Base-by-base conservation (phyloP, 2,888 invertebrate species). In the Drymonia ruficornis region DNA sequence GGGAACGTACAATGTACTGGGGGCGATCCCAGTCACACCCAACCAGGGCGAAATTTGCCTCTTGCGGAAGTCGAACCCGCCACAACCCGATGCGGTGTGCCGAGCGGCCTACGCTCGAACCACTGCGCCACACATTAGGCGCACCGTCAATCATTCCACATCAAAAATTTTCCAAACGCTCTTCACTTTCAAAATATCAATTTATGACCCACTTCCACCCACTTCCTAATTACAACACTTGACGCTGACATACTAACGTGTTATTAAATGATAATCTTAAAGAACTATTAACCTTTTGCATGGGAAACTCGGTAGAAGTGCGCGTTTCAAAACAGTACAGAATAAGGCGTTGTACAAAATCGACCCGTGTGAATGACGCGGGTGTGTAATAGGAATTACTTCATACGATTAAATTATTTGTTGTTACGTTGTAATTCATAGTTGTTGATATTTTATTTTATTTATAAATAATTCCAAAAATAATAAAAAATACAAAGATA, bases 221-320 rank as follows among this genome's bases (percentile, higher is more conserved):
- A 53, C 65, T 72, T 65, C 69, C 49, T 75, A 76, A 79, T 76
- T 72, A 65, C 73, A 65, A 50, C 65, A 63, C 61, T 61, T n/a
- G 59, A 65, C 61, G 67, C 52, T 58, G 44, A 59, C 61, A 67
- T 80, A 77, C 77, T 78, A 76, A 63, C 63, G 53, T 68, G 62
- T 70, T 72, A 74, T 75, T 79, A 79, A 75, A 72, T 71, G 71
- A 74, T 78, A 76, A 78, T 78, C 72, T 67, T 44, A 68, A 72
- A 79, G 79, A 80, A 84, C 79, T 79, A 83, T 83, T 87, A 86
- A 87, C 85, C 87, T 87, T 83, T 85, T 61, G 76, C 80, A 70
- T 84, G 84, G 76, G 87, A 87, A 87, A 81, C 74, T 65, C 72
- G 59, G 53, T 53, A 38, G 31, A 59, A 58, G 55, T 38, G 48